Conservation (phyloP, 2,113 vertebrate species). For the Elaphurus davidianus region DNA sequence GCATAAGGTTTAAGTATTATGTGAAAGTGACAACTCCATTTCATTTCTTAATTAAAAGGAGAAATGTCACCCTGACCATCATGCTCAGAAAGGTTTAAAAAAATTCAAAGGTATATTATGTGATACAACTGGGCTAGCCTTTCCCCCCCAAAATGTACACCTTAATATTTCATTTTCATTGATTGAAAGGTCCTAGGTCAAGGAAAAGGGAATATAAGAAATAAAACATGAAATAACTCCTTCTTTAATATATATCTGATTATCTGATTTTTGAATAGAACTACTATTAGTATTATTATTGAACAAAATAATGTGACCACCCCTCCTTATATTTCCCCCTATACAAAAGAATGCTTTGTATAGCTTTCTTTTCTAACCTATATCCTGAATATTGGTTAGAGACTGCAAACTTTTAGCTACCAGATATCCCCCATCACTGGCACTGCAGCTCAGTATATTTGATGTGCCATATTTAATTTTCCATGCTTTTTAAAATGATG, state of each 20-base stretch:
- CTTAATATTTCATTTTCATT: slow-evolving; percentile 35
- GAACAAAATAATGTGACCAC: background rate
- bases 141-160: background rate
- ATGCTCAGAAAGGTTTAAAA: slow-evolving; percentile 25
- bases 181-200: background rate
- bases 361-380: background rate
- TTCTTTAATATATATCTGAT: background rate
- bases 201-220: background rate
- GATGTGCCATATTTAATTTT: slow-evolving; percentile 47
- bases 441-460: background rate
- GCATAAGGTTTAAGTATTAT: slow-evolving; percentile 20
- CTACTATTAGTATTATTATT: background rate
- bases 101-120: background rate
- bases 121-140: background rate
- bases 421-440: background rate
- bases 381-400: background rate
- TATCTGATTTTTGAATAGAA: background rate
- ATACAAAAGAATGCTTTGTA: background rate
- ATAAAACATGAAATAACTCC: background rate
- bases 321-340: background rate
- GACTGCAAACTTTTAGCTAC: background rate
- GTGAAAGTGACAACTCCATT: slow-evolving; percentile 20
- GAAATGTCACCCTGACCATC: slow-evolving; percentile 30
- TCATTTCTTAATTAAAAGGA: slow-evolving; percentile 58
- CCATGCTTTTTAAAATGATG: slow-evolving; percentile 22